phyloP scores from a whole-genome alignment of 2,797 vertebrate genomes.

The Spinus pinus region DNA sequence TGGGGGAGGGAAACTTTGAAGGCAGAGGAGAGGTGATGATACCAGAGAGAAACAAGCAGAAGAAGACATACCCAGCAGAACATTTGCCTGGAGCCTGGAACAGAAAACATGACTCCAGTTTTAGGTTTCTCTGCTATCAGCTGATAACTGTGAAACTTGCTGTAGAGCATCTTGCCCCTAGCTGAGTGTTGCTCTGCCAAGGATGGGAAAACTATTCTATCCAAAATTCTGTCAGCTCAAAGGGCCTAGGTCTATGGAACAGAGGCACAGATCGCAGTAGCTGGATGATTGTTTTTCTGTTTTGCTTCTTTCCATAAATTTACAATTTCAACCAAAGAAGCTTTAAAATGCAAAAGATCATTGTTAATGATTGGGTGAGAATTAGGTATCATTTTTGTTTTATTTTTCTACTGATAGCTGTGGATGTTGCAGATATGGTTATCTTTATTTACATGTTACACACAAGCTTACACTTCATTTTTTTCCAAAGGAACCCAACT shows the following conservation, averaged over 20 bases:
- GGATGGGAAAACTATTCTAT: neutral
- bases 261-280: neutral
- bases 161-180: neutral
- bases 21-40: neutral
- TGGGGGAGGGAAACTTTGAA: neutral
- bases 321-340: neutral
- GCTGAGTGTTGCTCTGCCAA: neutral
- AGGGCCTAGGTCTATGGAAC: neutral
- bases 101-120: neutral
- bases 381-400: neutral
- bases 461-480: neutral
- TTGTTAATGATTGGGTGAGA: neutral
- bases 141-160: neutral
- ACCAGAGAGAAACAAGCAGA: neutral
- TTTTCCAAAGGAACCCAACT: neutral
- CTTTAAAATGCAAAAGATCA: neutral
- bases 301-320: neutral
- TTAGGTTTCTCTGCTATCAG: conserved; percentile 18
- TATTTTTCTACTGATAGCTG: neutral
- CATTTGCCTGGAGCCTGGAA: neutral
- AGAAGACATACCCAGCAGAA: neutral
- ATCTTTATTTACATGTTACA: neutral
- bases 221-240: neutral
- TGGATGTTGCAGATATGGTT: neutral
- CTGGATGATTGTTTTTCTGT: neutral